Conservation (phyloP, 2,113 vertebrate genomes). For the Triplophysa dalaica region DNA sequence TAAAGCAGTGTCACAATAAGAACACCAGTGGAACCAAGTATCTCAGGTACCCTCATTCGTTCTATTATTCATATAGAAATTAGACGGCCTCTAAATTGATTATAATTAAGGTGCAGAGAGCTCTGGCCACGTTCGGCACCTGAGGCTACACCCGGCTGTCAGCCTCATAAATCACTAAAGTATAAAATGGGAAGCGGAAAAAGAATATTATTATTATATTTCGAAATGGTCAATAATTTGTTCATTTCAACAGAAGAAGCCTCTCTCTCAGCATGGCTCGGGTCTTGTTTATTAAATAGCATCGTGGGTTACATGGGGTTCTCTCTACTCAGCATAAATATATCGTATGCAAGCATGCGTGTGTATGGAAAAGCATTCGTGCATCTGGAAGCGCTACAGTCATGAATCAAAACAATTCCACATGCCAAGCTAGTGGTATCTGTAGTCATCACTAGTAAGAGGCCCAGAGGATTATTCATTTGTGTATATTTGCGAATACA, state of each 20-base stretch:
- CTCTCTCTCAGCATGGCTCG: conserved; percentile 13
- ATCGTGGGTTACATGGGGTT: conserved; percentile 47
- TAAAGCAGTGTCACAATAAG: conserved; percentile 39
- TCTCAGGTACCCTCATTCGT: conserved; percentile 58
- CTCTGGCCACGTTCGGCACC: conserved; percentile 62
- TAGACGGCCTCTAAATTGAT: conserved; percentile 59
- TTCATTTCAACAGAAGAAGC: conserved; percentile 51
- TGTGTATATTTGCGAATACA: conserved; percentile 31
- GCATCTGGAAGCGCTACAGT: conserved; percentile 53
- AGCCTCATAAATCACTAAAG: conserved; percentile 58
- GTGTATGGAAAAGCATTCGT: conserved; percentile 49
- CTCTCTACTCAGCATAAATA: conserved; percentile 47
- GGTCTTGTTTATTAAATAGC: conserved; percentile 64
- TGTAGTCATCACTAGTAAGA: conserved; percentile 36
- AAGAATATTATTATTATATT: conserved; percentile 42
- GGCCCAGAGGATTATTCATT: conserved; percentile 30
- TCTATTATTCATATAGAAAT: conserved; percentile 67
- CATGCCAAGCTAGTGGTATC: conserved; percentile 42
- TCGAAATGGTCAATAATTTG: conserved; percentile 40
- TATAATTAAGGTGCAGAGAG: conserved; percentile 63
- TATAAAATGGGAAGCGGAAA: conserved; percentile 29
- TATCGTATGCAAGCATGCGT: conserved; percentile 44
- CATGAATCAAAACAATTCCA: conserved; percentile 38
- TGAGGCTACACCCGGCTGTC: conserved; percentile 55
- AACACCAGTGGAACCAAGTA: conserved; percentile 16